A percentile compares a stretch with the other conserved stretches of the same genome.
Conservation (phyloP, 2,888 invertebrate genomes). For the Abrostola tripartita region DNA sequence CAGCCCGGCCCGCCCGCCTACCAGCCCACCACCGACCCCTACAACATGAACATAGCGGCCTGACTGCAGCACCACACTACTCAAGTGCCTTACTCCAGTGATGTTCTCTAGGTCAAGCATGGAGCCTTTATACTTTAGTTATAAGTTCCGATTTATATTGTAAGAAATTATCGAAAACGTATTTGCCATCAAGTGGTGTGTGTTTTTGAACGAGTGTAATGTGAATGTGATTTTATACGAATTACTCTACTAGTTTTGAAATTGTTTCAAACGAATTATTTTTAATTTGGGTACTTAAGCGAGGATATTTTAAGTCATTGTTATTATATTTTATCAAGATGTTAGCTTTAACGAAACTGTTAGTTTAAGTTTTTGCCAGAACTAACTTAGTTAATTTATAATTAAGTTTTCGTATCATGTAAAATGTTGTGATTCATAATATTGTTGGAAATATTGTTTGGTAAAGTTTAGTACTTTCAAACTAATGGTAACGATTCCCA, state of each 20-base stretch:
- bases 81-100: constrained; percentile 67
- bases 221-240: constrained; percentile 58
- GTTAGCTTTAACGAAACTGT: constrained; percentile 53
- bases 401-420: neutral
- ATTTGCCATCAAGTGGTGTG: constrained; percentile 49
- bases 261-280: constrained; percentile 31
- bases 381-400: constrained; percentile 31
- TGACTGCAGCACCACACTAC: constrained; percentile 20
- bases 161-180: constrained; percentile 25
- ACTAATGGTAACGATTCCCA: neutral
- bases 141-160: constrained; percentile 31
- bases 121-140: constrained; percentile 20
- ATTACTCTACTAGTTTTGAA: constrained; percentile 45
- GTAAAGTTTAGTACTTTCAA: too few relatives aligned
- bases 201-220: constrained; percentile 40
- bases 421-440: too few relatives aligned
- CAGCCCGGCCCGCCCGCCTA: constrained; percentile 82
- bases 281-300: constrained; percentile 42
- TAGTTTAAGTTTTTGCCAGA: constrained; percentile 48
- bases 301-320: constrained; percentile 52
- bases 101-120: constrained; percentile 36
- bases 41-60: constrained; percentile 60
- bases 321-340: constrained; percentile 49
- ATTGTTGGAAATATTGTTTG: too few relatives aligned
- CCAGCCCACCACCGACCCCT: constrained; percentile 74